Evolutionary conservation across 2,888 invertebrate genomes (phyloP).

Genomic region (Drosophila koepferae): DNA sequence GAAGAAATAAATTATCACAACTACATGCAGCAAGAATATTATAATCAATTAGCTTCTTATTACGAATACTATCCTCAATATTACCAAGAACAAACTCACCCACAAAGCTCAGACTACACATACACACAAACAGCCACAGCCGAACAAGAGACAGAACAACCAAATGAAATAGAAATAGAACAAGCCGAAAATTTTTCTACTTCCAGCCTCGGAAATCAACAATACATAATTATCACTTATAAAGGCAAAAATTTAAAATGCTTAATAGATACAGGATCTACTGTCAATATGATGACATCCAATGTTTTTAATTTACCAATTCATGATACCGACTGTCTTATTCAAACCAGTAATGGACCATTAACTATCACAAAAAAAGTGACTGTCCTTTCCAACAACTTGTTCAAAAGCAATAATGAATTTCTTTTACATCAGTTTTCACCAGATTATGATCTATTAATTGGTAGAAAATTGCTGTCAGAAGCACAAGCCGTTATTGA

Average conservation of each 20-base stretch:
- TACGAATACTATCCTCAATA: no score
- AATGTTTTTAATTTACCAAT: neutral
- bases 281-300: neutral
- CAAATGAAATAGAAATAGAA: conserved; percentile 1
- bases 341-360: neutral
- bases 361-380: neutral
- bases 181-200: neutral
- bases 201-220: conserved; percentile 9
- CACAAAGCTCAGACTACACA: no score
- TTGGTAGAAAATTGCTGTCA: neutral
- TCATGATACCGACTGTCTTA: neutral
- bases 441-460: neutral
- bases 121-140: no score
- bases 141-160: no score
- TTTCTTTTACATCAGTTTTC: conserved; percentile 1
- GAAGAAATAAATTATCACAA: no score
- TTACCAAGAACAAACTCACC: neutral
- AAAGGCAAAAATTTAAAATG: conserved; percentile 2
- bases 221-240: neutral
- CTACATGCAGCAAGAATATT: no score
- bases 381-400: neutral
- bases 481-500: neutral
- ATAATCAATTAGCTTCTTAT: no score
- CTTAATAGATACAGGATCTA: neutral
- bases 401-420: neutral